phyloP scores from a whole-genome alignment of 2,797 vertebrate genomes.

The Semaprochilodus insignis region DNA sequence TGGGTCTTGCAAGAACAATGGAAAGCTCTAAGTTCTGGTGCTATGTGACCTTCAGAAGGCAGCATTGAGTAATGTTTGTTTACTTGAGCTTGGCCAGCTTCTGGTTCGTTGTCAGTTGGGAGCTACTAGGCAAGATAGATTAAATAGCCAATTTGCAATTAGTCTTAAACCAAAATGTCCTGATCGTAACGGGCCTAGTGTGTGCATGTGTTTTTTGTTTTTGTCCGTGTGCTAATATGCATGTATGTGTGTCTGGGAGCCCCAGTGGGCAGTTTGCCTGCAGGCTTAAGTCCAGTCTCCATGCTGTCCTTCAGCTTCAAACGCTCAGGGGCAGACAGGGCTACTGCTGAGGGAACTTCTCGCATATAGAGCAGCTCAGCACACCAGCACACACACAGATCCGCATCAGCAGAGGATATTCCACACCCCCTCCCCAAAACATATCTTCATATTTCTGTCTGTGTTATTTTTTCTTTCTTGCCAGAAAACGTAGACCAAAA shows the following conservation, averaged over 20 bases:
- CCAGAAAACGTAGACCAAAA: neutral
- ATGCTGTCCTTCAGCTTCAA: slow-evolving; percentile 54
- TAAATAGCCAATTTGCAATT: too few species aligned
- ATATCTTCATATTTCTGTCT: slow-evolving; percentile 33
- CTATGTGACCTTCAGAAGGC: too few species aligned
- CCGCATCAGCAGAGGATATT: neutral
- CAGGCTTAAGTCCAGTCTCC: slow-evolving; percentile 34
- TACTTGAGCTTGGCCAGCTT: too few species aligned
- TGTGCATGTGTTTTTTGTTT: neutral
- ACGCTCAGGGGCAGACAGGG: slow-evolving; percentile 45
- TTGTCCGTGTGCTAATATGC: neutral
- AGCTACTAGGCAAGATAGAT: too few species aligned
- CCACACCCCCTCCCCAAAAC: neutral
- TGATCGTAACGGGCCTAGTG: neutral
- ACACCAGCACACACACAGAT: neutral
- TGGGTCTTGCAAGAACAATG: too few species aligned
- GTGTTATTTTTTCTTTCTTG: slow-evolving; percentile 35
- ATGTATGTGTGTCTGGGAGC: slow-evolving; percentile 17
- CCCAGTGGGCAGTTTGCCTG: slow-evolving; percentile 39
- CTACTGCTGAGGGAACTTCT: slow-evolving; percentile 37
- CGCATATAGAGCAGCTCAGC: slow-evolving; percentile 47
- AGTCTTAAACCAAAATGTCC: too few species aligned
- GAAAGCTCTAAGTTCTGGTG: too few species aligned
- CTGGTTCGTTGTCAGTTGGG: too few species aligned
- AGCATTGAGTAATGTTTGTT: too few species aligned